A percentile compares a stretch with the other conserved stretches of the same genome.
Conservation (phyloP, 2,797 vertebrate species). For the Manis crassicaudata region DNA sequence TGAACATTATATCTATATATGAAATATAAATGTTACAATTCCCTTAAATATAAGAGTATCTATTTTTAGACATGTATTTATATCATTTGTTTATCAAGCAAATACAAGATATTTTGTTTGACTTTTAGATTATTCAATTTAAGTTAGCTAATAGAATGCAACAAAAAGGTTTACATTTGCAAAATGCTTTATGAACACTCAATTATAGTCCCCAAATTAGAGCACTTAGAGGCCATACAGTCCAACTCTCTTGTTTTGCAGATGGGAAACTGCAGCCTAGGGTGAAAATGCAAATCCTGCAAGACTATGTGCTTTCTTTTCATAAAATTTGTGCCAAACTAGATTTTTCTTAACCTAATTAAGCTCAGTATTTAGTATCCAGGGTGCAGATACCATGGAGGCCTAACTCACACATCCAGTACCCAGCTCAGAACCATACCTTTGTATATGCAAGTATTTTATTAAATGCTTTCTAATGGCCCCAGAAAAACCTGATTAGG, state of each 20-base stretch:
- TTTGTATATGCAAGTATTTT: not conserved
- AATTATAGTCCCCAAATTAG: not conserved
- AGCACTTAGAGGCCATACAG: not conserved
- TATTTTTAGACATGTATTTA: slow-evolving; percentile 39
- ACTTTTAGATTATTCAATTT: slow-evolving; percentile 46
- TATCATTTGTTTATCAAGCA: not conserved
- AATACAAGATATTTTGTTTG: not conserved
- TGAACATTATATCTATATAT: not conserved
- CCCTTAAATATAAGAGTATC: slow-evolving; percentile 1
- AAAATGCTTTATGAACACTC: slow-evolving; percentile 21
- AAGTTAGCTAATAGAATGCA: not conserved
- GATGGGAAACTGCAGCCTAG: not conserved
- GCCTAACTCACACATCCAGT: not conserved
- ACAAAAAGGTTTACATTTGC: slow-evolving; percentile 13
- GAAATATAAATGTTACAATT: slow-evolving; percentile 21
- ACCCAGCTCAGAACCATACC: not conserved
- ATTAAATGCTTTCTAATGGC: not conserved
- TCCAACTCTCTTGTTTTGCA: not conserved
- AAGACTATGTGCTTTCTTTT: not conserved
- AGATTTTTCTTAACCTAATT: not conserved
- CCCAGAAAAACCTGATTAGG: not conserved
- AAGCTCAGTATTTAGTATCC: not conserved
- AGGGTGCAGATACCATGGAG: not conserved
- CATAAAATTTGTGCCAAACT: not conserved
- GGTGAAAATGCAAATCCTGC: not conserved